Evolutionary conservation across 2,888 invertebrate species (phyloP), one percentile per base, ranked within the genome.

Genomic region (Plagiodera versicolora): DNA sequence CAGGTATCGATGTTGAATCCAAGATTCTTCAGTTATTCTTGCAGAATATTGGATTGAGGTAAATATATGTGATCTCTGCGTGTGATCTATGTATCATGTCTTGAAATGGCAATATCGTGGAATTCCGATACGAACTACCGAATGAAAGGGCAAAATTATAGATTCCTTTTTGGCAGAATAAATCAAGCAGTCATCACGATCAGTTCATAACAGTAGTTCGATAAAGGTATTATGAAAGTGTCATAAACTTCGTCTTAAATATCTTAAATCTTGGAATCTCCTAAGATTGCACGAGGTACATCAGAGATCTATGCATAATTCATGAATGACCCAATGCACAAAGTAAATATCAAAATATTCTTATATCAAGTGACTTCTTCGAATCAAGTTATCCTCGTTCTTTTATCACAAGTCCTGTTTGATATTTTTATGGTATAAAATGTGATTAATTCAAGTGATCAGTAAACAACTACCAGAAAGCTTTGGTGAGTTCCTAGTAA

Each of bases 221-320:
- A n/a, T 39, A 39, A 14, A 6, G 39, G 39, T 18, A 53, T 53
- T 53, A 10, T 16, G 45, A 53, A 44, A 53, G 53, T 53, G 53
- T 44, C 44, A 53, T 53, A 44, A 53, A 53, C 45, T 44, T 44
- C 44, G 53, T 53, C 16, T 53, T 24, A n/a, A 24, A 11, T 39
- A n/a, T 44, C 24, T 20, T 16, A 17, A 53, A 45, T 53, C 24
- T 53, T 16, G 28, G 2, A 39, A 17, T 45, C 44, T 53, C 45
- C 24, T 5, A 16, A 53, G 53, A 44, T 53, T 20, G 44, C 45
- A 44, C 44, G 20, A 44, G 53, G 44, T 24, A 44, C 24, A 44
- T 30, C 11, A 44, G 16, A 24, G 53, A 44, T 53, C 11, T 17
- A 53, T 53, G 44, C 20, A 53, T 53, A 53, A 53, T 53, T 53